A percentile compares a stretch with the other conserved stretches of the same genome.
Conservation (phyloP, 2,113 vertebrate species). For the Aramus guarauna region DNA sequence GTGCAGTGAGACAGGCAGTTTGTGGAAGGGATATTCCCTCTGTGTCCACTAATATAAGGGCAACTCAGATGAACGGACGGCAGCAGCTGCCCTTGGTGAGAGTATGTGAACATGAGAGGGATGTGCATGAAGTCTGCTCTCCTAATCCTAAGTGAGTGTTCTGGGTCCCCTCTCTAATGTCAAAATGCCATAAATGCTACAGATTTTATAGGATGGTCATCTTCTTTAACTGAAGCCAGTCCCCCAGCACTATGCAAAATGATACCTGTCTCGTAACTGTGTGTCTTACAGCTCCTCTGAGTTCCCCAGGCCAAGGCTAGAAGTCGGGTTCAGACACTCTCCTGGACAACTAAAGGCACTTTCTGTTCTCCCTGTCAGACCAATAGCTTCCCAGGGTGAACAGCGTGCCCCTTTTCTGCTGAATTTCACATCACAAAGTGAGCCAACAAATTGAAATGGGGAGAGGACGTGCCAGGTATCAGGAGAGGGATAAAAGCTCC, state of each 20-base stretch:
- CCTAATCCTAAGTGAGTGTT: not conserved
- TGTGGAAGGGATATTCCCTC: not conserved
- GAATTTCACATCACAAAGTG: not conserved
- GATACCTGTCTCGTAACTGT: not conserved
- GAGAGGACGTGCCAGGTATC: not conserved
- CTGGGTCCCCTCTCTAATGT: not conserved
- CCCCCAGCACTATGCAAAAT: not conserved
- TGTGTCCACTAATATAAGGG: not conserved
- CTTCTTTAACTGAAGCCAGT: conserved; percentile 11
- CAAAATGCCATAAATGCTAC: not conserved
- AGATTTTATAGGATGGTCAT: not conserved
- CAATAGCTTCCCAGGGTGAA: not conserved
- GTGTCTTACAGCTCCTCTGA: not conserved
- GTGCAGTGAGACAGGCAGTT: not conserved
- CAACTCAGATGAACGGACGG: not conserved
- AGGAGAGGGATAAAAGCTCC: conserved; percentile 26
- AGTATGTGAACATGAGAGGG: not conserved
- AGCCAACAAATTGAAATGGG: not conserved
- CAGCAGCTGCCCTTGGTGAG: not conserved
- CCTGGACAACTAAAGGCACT: not conserved
- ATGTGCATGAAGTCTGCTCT: not conserved
- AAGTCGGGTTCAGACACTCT: not conserved
- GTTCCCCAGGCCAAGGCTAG: not conserved
- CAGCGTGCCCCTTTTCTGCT: not conserved
- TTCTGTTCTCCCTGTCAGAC: not conserved